A percentile compares a stretch with the other conserved stretches of the same genome.
phyloP scores from a whole-genome alignment of 2,113 vertebrate species.

The Perccottus glenii region DNA sequence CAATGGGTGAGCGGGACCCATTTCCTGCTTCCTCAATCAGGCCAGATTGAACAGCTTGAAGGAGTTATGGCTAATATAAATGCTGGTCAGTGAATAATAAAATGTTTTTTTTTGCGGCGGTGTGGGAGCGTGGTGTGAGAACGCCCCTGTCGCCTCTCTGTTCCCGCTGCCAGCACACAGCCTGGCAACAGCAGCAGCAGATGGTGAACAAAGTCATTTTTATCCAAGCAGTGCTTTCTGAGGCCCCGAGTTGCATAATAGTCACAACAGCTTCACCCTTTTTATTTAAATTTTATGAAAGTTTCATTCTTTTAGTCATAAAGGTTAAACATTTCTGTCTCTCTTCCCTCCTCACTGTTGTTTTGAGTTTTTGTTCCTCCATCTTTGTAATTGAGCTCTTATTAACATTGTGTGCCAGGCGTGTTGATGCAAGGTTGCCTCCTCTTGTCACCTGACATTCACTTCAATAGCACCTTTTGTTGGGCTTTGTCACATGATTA shows the following conservation, averaged over 20 bases:
- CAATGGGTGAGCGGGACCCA: constrained; percentile 45
- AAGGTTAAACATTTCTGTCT: not conserved
- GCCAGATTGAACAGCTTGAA: constrained; percentile 28
- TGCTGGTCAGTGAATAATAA: not conserved
- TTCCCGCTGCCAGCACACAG: constrained; percentile 27
- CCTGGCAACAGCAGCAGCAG: constrained; percentile 66
- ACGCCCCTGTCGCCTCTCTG: constrained; percentile 33
- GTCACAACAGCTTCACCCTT: constrained; percentile 16
- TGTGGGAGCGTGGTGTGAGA: constrained; percentile 14
- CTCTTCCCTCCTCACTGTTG: not conserved
- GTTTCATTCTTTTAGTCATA: constrained; percentile 1
- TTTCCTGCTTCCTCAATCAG: constrained; percentile 36
- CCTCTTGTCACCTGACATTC: constrained; percentile 30
- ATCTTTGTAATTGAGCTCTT: constrained; percentile 23
- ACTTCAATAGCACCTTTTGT: constrained; percentile 29
- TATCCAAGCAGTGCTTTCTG: constrained; percentile 34
- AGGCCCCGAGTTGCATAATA: constrained; percentile 34
- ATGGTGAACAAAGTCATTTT: constrained; percentile 53
- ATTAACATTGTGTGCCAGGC: constrained; percentile 37
- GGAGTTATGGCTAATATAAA: constrained; percentile 15
- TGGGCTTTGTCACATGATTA: not conserved
- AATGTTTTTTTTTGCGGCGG: not conserved
- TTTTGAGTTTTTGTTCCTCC: constrained; percentile 1
- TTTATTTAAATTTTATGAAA: not conserved
- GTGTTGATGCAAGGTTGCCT: constrained; percentile 19